A percentile compares a stretch with the other conserved stretches of the same genome.
Evolutionary conservation across 2,797 vertebrate species (phyloP).

Genomic region (Heterohyrax brucei): DNA sequence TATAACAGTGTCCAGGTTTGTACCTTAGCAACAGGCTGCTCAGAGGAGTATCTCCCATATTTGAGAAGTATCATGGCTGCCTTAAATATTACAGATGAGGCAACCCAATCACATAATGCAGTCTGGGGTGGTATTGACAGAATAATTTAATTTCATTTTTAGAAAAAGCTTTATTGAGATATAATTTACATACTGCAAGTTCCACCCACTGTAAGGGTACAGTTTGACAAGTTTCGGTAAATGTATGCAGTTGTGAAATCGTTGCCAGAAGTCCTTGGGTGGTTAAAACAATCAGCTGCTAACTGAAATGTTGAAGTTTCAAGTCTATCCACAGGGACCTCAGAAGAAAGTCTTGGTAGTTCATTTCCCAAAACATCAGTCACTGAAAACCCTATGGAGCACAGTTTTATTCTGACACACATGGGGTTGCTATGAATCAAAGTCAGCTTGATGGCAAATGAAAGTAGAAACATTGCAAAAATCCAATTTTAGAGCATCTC

Average conservation of each 20-base stretch:
- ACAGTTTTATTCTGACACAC: not conserved
- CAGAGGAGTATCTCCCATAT: not conserved
- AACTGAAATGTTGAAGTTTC: not conserved
- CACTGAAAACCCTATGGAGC: not conserved
- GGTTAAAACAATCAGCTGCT: not conserved
- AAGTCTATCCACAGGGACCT: not conserved
- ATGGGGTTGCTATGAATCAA: not conserved
- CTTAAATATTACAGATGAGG: not conserved
- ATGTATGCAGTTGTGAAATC: not conserved
- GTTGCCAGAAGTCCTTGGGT: not conserved
- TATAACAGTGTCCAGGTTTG: not conserved
- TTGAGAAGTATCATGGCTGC: not conserved
- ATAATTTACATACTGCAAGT: not conserved
- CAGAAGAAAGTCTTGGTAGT: not conserved
- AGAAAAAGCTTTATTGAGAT: not conserved
- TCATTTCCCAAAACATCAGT: not conserved
- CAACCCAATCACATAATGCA: not conserved
- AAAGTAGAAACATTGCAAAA: accelerated
- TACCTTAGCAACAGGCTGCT: not conserved
- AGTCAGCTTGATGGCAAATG: not conserved
- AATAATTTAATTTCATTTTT: not conserved
- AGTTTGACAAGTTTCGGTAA: not conserved
- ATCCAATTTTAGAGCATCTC: not conserved
- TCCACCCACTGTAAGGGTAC: not conserved
- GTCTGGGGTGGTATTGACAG: not conserved